A percentile compares a stretch with the other conserved stretches of the same genome.
Evolutionary conservation across 92 coral and sea anemone genomes (phyloP).

Genomic region (Phenganax stokvisi): DNA sequence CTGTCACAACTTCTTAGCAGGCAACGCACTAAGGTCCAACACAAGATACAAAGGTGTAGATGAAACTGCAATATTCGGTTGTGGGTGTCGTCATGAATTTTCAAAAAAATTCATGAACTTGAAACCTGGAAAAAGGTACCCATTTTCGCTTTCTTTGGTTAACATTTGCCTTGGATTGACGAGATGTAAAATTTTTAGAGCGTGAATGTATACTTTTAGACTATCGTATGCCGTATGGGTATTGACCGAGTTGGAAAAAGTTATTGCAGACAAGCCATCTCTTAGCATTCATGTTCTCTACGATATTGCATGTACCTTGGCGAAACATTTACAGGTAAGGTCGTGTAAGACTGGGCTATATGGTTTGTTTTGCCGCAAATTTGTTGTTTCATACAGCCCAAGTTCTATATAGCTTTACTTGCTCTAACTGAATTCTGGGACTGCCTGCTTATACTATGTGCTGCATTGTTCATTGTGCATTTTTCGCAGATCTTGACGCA

Average conservation of each 20-base stretch:
- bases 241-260: slow-evolving; percentile 26
- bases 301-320: slow-evolving; percentile 35
- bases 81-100: slow-evolving; percentile 5
- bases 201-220: slow-evolving; percentile 17
- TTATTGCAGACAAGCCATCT: slow-evolving; percentile 31
- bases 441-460: background rate
- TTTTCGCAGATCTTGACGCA: slow-evolving; percentile 2
- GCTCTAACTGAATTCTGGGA: background rate
- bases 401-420: background rate
- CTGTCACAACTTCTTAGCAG: slow-evolving; percentile 15
- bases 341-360: too few species aligned
- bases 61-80: slow-evolving; percentile 13
- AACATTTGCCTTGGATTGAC: background rate
- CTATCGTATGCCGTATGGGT: slow-evolving; percentile 38
- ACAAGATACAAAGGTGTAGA: background rate
- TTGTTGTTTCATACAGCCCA: too few species aligned
- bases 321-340: slow-evolving; percentile 35
- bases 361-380: too few species aligned
- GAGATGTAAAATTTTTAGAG: slow-evolving; percentile 8
- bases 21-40: background rate
- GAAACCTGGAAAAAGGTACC: background rate
- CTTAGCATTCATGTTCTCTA: slow-evolving; percentile 26
- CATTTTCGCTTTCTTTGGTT: background rate
- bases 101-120: background rate
- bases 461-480: background rate